Conservation (phyloP, 2,888 invertebrate species). For the Aleiodes alternator region DNA sequence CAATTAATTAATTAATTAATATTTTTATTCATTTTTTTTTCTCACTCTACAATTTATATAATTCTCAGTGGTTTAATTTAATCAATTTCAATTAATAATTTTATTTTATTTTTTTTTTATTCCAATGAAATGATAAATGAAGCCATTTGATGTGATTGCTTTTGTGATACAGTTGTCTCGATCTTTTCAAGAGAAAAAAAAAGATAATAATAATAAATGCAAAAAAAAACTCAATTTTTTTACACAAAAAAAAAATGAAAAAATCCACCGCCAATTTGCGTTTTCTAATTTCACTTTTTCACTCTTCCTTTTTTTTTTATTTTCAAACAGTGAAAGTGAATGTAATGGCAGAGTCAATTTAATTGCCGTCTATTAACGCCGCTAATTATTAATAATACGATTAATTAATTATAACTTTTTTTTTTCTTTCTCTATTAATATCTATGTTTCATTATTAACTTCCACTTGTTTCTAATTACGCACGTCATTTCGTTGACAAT, state of each 20-base stretch:
- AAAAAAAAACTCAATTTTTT: constrained; percentile 5
- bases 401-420: constrained; percentile 28
- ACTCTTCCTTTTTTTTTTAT: background rate
- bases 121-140: constrained; percentile 11
- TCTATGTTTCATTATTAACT: constrained; percentile 1
- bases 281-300: constrained; percentile 5
- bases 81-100: constrained; percentile 19
- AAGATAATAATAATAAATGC: background rate
- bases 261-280: constrained; percentile 25
- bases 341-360: constrained; percentile 30
- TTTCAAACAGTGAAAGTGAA: constrained; percentile 3
- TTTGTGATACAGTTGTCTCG: constrained; percentile 34
- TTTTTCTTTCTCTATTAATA: constrained; percentile 8
- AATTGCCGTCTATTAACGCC: constrained; percentile 30
- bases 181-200: constrained; percentile 20
- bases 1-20: constrained; percentile 21
- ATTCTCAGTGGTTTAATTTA: constrained; percentile 25
- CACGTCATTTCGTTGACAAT: constrained; percentile 27
- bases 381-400: constrained; percentile 29
- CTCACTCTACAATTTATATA: background rate
- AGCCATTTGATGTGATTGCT: constrained; percentile 44
- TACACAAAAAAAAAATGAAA: constrained; percentile 9
- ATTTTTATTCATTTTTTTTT: constrained; percentile 37
- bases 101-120: constrained; percentile 16
- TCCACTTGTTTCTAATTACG: constrained; percentile 19